A percentile compares a stretch with the other conserved stretches of the same genome.
Evolutionary conservation across 92 coral and sea anemone genomes (phyloP).

Genomic region (Actinostola sp.): DNA sequence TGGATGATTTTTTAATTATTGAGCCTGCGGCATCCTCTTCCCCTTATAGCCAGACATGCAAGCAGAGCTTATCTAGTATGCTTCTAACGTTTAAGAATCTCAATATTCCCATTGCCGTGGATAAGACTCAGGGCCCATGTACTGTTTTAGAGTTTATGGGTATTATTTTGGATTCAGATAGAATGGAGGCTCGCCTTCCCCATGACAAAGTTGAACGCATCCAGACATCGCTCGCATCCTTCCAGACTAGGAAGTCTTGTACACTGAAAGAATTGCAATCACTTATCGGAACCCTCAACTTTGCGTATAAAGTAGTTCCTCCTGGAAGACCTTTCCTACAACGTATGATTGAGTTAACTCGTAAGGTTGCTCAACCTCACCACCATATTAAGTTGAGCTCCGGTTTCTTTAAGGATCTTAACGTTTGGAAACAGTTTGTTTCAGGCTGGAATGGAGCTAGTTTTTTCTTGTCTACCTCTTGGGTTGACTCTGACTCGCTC

Average conservation of each 20-base stretch:
- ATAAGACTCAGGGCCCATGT: conserved; percentile 66
- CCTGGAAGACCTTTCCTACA: conserved; percentile 67
- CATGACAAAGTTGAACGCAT: conserved; percentile 33
- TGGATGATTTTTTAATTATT: conserved; percentile 63
- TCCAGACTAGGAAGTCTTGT: conserved; percentile 26
- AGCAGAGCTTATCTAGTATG: conserved; percentile 50
- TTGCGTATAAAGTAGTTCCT: conserved; percentile 55
- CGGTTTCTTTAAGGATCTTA: conserved; percentile 56
- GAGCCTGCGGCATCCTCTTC: conserved; percentile 45
- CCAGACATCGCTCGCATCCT: no score
- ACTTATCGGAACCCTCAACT: conserved; percentile 59
- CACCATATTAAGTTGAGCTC: conserved; percentile 39
- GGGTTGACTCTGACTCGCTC: conserved; percentile 30
- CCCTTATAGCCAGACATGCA: conserved; percentile 19
- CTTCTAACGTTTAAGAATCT: conserved; percentile 43
- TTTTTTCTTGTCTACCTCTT: conserved; percentile 40
- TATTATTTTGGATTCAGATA: conserved; percentile 17
- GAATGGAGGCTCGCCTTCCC: conserved; percentile 58
- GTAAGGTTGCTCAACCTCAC: conserved; percentile 33
- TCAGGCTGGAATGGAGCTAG: conserved; percentile 56
- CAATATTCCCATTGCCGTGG: conserved; percentile 45
- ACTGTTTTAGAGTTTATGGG: conserved; percentile 58
- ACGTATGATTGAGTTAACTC: conserved; percentile 52
- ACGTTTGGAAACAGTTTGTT: conserved; percentile 63
- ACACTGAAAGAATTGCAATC: conserved; percentile 49